Evolutionary conservation across 2,113 vertebrate species (phyloP).

Genomic region (Daubentonia madagascariensis): DNA sequence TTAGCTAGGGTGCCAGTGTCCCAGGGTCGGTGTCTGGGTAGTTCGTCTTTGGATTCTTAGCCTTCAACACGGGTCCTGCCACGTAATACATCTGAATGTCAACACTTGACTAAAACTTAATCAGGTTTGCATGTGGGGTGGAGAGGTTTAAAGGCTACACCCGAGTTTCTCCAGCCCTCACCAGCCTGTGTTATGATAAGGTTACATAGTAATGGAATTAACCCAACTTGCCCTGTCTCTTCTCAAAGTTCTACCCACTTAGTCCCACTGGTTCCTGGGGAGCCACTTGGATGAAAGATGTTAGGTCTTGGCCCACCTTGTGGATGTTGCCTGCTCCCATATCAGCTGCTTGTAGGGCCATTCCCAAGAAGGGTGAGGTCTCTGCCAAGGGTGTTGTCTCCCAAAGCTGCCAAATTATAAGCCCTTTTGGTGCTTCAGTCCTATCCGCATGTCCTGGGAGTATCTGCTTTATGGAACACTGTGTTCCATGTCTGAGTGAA

Average conservation of each 20-base stretch:
- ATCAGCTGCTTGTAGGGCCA: neutral
- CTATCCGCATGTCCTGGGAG: fast-evolving
- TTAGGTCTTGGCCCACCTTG: too few relatives aligned
- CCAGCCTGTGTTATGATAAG: neutral
- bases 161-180: neutral
- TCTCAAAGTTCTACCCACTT: neutral
- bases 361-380: neutral
- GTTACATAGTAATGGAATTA: neutral
- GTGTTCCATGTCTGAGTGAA: neutral
- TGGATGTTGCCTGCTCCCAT: fast-evolving
- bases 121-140: neutral
- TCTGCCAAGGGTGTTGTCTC: neutral
- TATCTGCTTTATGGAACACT: neutral
- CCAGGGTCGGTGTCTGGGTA: fast-evolving
- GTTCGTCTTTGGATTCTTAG: neutral
- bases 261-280: neutral
- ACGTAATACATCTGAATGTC: neutral
- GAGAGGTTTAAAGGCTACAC: neutral
- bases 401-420: neutral
- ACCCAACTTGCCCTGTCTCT: neutral
- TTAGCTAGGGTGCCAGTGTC: fast-evolving
- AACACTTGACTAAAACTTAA: neutral
- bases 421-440: neutral
- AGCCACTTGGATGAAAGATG: neutral
- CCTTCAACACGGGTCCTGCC: neutral